phyloP scores from a whole-genome alignment of 2,113 vertebrate species.

The Pteropus alecto region DNA sequence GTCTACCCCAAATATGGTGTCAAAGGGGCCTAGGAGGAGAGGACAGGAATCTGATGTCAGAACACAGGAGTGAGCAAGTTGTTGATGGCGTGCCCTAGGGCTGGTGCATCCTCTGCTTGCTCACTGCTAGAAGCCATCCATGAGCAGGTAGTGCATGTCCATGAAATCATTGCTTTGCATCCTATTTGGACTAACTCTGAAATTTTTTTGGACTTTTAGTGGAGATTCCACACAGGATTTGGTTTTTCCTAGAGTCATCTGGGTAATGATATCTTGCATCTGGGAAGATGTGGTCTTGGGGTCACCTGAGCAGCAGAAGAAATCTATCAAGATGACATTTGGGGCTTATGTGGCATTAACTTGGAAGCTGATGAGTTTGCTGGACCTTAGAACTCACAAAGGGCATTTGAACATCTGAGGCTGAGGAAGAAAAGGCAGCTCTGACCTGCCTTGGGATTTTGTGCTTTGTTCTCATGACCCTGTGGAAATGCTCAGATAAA shows the following conservation, averaged over 20 bases:
- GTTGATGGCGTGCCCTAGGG: background rate
- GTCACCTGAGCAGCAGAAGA: background rate
- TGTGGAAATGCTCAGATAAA: background rate
- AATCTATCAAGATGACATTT: background rate
- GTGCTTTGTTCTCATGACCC: conserved; percentile 9
- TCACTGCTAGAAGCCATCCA: background rate
- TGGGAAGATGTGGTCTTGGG: background rate
- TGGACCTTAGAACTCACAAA: background rate
- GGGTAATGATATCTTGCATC: background rate
- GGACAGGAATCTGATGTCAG: background rate
- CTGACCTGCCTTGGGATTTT: background rate
- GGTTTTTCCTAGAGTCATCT: background rate
- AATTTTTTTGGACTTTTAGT: background rate
- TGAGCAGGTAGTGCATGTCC: background rate
- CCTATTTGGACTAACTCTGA: background rate
- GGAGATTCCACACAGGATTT: background rate
- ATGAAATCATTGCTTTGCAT: background rate
- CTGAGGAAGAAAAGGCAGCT: background rate
- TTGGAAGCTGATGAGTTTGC: background rate
- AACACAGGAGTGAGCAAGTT: background rate
- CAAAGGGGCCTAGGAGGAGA: background rate
- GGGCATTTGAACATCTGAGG: background rate
- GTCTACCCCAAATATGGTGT: background rate
- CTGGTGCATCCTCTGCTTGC: background rate
- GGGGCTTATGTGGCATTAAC: background rate